Evolutionary conservation across 1,140 invertebrate species (phyloP), one percentile per base, ranked within the genome.

Genomic region (Drosophila repletoides): DNA sequence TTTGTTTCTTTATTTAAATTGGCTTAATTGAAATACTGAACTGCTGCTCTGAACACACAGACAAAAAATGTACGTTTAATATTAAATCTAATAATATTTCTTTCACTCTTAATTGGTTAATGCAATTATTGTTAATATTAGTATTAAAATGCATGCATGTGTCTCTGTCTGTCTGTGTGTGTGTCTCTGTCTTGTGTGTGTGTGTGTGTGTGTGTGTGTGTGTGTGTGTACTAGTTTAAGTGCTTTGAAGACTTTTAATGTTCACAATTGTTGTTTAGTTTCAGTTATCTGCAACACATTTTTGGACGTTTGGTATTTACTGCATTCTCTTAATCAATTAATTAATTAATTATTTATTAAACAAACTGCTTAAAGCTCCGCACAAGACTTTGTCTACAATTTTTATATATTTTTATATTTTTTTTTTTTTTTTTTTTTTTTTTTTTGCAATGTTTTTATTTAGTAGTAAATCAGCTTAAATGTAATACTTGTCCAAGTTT

Each of bases 1-100:
- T 33, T 22, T 45, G 24, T 17, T 9, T 12, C 21, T 24, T 51
- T 51, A 41, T 22, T 63, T 51, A 67, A 72, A 49, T 84, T 87
- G 81, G 80, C 80, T 80, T 87, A 86, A 72, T 87, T 76, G 76
- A 86, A 87, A 86, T 86, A 87, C 81, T 86, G 80, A 80, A 86
- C 74, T 67, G 76, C 72, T 83, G 75, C 73, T 74, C 76, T 55
- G 52, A 55, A 87, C 80, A 84, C 69, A 73, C 75, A 81, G 71
- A 84, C 61, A 58, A 72, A 52, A 45, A 43, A 65, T 76, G 31
- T 76, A 65, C 53, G 45, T 52, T 43, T 55, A 53, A 52, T 59
- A 73, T 34, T 48, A 34, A 34, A 48, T 34, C 33, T 34, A 41
- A 48, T 29, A 51, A 22, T 56, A 15, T 33, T 55, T 28, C 56